A percentile compares a stretch with the other conserved stretches of the same genome.
These are phyloP conservation scores for Lates japonicus DNA, from an alignment of 2,797 vertebrate genomes.

Conservation along the genomic window DNA sequence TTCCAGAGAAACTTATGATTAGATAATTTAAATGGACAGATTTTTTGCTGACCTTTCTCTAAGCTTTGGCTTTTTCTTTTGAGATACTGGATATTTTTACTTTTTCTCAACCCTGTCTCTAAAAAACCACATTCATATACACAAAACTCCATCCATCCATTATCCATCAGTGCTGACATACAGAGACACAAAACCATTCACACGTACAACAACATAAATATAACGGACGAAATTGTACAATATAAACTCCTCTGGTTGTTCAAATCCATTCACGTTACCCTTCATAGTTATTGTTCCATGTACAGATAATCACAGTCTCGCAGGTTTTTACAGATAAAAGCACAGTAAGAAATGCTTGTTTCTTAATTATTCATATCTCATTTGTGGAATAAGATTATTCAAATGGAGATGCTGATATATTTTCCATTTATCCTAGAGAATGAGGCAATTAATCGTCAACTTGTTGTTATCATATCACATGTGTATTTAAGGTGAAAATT, in stretches of 20 bases:
- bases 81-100: too few species aligned
- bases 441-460: constrained; percentile 12
- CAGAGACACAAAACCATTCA: too few species aligned
- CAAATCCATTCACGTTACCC: background rate
- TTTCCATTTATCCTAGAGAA: background rate
- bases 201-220: too few species aligned
- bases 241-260: background rate
- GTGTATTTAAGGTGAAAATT: constrained; percentile 30
- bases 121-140: too few species aligned
- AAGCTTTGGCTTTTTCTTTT: too few species aligned
- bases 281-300: background rate
- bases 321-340: background rate
- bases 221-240: background rate
- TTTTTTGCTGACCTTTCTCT: too few species aligned
- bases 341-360: background rate
- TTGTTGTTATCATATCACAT: constrained; percentile 11
- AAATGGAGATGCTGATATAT: background rate
- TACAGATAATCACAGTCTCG: background rate
- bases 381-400: background rate
- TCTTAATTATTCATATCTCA: constrained; percentile 6
- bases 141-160: too few species aligned
- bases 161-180: too few species aligned
- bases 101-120: too few species aligned
- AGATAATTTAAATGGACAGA: too few species aligned
- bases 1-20: too few species aligned